Percentiles rank a stretch among this genome's conserved stretches.
Conservation (phyloP, 2,888 invertebrate genomes). For the Cryptosula pallasiana region DNA sequence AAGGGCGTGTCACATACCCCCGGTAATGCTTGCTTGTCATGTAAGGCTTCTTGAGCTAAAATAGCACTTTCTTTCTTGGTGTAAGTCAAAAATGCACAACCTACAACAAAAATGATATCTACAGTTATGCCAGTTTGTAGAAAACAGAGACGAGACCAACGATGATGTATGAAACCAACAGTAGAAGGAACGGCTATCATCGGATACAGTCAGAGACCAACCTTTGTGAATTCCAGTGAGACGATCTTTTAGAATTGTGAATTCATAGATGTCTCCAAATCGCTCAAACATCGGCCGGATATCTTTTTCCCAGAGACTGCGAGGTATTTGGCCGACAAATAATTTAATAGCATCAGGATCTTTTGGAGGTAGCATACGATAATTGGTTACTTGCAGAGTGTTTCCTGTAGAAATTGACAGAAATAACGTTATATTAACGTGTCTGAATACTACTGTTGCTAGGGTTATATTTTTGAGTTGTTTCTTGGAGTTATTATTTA, state of each 20-base stretch:
- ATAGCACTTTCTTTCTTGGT: slow-evolving; percentile 92
- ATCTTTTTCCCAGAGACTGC: slow-evolving; percentile 80
- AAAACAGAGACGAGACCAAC: too few relatives aligned
- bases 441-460: too few relatives aligned
- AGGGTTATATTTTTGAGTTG: too few relatives aligned
- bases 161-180: too few relatives aligned
- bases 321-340: slow-evolving; percentile 87
- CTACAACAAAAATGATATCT: slow-evolving; percentile 58
- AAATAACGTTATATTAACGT: too few relatives aligned
- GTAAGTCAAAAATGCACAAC: slow-evolving; percentile 97
- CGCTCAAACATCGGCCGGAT: slow-evolving; percentile 84
- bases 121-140: too few relatives aligned
- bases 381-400: background rate
- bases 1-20: too few relatives aligned
- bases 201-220: too few relatives aligned
- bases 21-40: slow-evolving; percentile 96
- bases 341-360: slow-evolving; percentile 68
- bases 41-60: slow-evolving; percentile 85
- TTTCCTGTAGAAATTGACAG: too few relatives aligned
- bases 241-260: slow-evolving; percentile 88
- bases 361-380: slow-evolving; percentile 45
- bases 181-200: too few relatives aligned
- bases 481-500: too few relatives aligned
- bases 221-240: slow-evolving; percentile 94
- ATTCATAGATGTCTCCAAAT: slow-evolving; percentile 88